Evolutionary conservation across 2,113 vertebrate genomes (phyloP).

Genomic region (Lontra canadensis): DNA sequence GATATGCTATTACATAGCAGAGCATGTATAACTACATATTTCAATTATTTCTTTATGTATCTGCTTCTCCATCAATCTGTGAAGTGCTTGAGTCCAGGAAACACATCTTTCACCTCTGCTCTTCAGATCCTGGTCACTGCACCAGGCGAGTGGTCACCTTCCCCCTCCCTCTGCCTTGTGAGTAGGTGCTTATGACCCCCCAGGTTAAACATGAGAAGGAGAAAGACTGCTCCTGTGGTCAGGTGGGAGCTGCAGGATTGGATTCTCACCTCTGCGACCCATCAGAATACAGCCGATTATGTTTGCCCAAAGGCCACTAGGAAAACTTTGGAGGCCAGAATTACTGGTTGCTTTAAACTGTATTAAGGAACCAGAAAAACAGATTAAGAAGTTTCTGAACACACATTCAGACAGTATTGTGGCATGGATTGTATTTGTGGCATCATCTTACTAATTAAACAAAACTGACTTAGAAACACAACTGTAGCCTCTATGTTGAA

Average conservation of each 20-base stretch:
- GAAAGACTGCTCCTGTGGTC: background rate
- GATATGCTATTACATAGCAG: rapidly evolving
- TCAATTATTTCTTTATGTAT: rapidly evolving
- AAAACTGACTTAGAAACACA: background rate
- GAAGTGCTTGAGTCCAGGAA: background rate
- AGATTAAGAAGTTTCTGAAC: background rate
- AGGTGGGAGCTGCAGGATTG: rapidly evolving
- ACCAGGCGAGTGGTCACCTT: background rate
- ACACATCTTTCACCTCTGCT: background rate
- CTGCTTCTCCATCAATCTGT: rapidly evolving
- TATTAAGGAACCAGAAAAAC: background rate
- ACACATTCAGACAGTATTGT: background rate
- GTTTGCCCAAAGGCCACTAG: background rate
- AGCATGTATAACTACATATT: too few species aligned
- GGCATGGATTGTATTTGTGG: background rate
- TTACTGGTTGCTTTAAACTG: background rate
- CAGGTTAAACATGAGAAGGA: background rate
- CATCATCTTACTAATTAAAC: background rate
- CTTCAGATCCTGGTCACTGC: background rate
- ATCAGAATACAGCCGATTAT: rapidly evolving
- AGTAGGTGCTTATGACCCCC: background rate
- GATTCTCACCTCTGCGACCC: background rate
- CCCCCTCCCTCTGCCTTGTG: background rate
- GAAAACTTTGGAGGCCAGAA: background rate
- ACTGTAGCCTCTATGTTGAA: background rate